Percentiles rank a stretch among this genome's conserved stretches.
phyloP scores from a whole-genome alignment of 2,888 invertebrate species.

The Zele albiditarsus region DNA sequence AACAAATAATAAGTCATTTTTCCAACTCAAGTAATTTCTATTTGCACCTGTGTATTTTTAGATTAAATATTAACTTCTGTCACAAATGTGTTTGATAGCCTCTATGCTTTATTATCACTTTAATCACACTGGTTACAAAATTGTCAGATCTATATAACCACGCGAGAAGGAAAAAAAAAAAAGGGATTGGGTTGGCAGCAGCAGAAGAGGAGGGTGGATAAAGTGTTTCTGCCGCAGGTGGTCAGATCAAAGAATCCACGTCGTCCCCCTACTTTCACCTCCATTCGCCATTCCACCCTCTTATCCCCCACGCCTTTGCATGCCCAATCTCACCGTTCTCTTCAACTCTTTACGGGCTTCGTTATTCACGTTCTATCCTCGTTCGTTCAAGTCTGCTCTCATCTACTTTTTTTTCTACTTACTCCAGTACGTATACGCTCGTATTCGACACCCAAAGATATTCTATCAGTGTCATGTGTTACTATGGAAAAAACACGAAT shows the following conservation, averaged over 20 bases:
- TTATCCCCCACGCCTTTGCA: not conserved
- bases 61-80: too few relatives aligned
- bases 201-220: conserved; percentile 20
- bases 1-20: too few relatives aligned
- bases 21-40: too few relatives aligned
- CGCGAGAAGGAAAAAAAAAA: conserved; percentile 13
- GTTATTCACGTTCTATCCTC: conserved; percentile 17
- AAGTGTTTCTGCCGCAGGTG: conserved; percentile 50
- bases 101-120: not conserved
- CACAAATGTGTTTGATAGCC: too few relatives aligned
- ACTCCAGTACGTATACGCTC: conserved; percentile 34
- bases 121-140: not conserved
- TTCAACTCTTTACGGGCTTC: not conserved
- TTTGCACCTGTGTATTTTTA: too few relatives aligned
- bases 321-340: not conserved
- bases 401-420: conserved; percentile 23
- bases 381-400: conserved; percentile 7
- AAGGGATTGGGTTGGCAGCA: too few relatives aligned
- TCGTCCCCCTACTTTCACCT: conserved; percentile 47
- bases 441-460: conserved; percentile 50
- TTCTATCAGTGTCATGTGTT: conserved; percentile 48
- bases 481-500: not conserved
- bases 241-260: conserved; percentile 57
- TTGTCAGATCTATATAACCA: conserved; percentile 14
- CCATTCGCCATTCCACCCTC: conserved; percentile 24